A percentile compares a stretch with the other conserved stretches of the same genome.
Evolutionary conservation across 30 jellyfish, hydroid and myxozoan species (phyloP).

Genomic region (Aurelia aurita): DNA sequence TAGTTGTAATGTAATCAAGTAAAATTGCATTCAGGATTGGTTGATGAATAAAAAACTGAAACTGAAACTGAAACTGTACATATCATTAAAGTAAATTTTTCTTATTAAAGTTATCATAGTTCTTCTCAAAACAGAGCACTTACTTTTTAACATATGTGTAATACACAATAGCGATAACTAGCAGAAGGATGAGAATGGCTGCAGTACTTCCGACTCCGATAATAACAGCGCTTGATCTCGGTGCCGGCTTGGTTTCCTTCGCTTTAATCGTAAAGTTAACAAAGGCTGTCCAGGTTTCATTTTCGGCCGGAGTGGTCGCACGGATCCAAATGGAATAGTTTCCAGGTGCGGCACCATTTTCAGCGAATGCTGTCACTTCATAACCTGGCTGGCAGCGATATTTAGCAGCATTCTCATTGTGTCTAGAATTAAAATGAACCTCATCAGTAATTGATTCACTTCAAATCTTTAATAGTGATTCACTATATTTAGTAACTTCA

Average conservation of each 20-base stretch:
- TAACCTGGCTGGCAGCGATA: slow-evolving; percentile 74
- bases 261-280: slow-evolving; percentile 58
- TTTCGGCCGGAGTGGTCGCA: slow-evolving; percentile 94
- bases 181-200: slow-evolving; percentile 56
- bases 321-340: slow-evolving; percentile 72
- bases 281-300: slow-evolving; percentile 81
- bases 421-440: slow-evolving; percentile 2
- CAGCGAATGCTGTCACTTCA: slow-evolving; percentile 65
- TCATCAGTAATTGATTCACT: too few relatives aligned
- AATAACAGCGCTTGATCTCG: slow-evolving; percentile 31
- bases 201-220: slow-evolving; percentile 81
- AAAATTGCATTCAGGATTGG: too few relatives aligned
- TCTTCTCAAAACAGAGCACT: too few relatives aligned
- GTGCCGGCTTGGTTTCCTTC: neutral
- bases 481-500: too few relatives aligned
- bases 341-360: slow-evolving; percentile 85
- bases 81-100: too few relatives aligned
- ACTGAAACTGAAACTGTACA: too few relatives aligned
- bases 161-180: slow-evolving; percentile 65
- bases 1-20: too few relatives aligned
- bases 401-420: slow-evolving; percentile 54
- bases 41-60: too few relatives aligned
- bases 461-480: too few relatives aligned
- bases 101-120: too few relatives aligned
- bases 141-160: slow-evolving; percentile 76